Percentiles rank a stretch among this genome's conserved stretches.
Conservation (phyloP, 2,113 vertebrate species). For the Coptodon bakossiorum region DNA sequence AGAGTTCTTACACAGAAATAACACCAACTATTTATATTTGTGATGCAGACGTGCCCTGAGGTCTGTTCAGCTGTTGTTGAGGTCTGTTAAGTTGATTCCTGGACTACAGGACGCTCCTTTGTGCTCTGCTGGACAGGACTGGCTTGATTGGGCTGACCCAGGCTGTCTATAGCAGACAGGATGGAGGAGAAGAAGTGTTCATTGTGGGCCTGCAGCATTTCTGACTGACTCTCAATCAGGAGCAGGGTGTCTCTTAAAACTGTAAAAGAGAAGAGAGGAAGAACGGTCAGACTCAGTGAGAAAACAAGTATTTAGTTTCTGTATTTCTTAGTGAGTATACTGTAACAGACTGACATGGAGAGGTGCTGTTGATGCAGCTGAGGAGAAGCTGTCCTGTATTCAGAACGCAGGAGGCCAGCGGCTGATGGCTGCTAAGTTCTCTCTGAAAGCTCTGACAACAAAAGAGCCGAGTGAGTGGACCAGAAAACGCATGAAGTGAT, state of each 20-base stretch:
- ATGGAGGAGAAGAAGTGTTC: slow-evolving; percentile 77
- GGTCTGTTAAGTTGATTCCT: background rate
- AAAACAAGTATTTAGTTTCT: rapidly evolving
- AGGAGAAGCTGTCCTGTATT: slow-evolving; percentile 81
- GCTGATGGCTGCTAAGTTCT: slow-evolving; percentile 75
- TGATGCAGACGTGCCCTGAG: background rate
- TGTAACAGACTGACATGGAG: slow-evolving; percentile 74
- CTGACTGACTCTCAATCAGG: slow-evolving; percentile 78
- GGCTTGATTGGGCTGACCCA: slow-evolving; percentile 25
- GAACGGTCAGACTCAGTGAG: background rate
- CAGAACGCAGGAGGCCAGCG: slow-evolving; percentile 76
- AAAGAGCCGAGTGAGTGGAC: background rate
- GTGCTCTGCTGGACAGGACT: background rate
- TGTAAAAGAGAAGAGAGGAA: slow-evolving; percentile 21
- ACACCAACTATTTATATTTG: background rate
- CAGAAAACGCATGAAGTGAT: background rate
- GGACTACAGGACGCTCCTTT: background rate
- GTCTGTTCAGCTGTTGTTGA: background rate
- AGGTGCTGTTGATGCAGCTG: slow-evolving; percentile 74
- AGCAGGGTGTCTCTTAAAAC: slow-evolving; percentile 80
- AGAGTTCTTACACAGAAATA: background rate
- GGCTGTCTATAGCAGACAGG: slow-evolving; percentile 71
- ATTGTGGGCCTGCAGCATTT: slow-evolving; percentile 70
- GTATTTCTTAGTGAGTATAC: background rate
- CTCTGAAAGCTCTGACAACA: slow-evolving; percentile 78